These are phyloP conservation scores for Eupithecia abbreviata DNA, from an alignment of 2,888 invertebrate genomes.

Conservation along the genomic window DNA sequence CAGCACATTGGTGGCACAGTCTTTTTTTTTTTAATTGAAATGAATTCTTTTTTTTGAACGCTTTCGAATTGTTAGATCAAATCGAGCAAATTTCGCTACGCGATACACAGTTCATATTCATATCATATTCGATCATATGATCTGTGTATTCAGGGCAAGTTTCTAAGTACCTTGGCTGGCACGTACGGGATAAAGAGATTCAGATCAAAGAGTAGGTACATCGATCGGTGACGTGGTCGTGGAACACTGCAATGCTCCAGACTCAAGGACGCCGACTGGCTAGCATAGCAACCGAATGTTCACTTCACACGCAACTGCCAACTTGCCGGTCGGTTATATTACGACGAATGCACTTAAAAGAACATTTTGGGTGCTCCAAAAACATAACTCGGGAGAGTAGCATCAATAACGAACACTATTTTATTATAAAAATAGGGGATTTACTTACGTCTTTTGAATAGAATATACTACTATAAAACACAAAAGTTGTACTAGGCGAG, in stretches of 20 bases:
- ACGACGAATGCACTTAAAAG: not conserved
- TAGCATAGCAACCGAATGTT: slow-evolving; percentile 41
- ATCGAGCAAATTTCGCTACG: not conserved
- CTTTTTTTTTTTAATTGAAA: too few species aligned
- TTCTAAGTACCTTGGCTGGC: not conserved
- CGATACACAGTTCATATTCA: too few species aligned
- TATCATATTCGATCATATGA: too few species aligned
- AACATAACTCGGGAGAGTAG: not conserved
- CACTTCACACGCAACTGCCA: slow-evolving; percentile 47
- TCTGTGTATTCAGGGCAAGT: not conserved
- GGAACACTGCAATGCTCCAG: slow-evolving; percentile 64
- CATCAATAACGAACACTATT: not conserved
- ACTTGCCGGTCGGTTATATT: slow-evolving; percentile 14
- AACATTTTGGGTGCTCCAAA: not conserved
- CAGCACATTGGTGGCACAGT: too few species aligned
- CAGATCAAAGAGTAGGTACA: slow-evolving; percentile 27
- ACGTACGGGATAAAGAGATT: slow-evolving; percentile 22
- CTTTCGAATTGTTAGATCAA: not conserved
- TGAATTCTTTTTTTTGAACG: not conserved
- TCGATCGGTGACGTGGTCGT: slow-evolving; percentile 45
- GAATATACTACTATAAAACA: too few species aligned
- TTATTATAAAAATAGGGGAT: not conserved
- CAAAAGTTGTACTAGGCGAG: too few species aligned
- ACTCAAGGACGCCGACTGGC: slow-evolving; percentile 62
- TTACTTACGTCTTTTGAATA: not conserved